phyloP scores from a whole-genome alignment of 2,888 invertebrate species.

The Proisotoma minuta region DNA sequence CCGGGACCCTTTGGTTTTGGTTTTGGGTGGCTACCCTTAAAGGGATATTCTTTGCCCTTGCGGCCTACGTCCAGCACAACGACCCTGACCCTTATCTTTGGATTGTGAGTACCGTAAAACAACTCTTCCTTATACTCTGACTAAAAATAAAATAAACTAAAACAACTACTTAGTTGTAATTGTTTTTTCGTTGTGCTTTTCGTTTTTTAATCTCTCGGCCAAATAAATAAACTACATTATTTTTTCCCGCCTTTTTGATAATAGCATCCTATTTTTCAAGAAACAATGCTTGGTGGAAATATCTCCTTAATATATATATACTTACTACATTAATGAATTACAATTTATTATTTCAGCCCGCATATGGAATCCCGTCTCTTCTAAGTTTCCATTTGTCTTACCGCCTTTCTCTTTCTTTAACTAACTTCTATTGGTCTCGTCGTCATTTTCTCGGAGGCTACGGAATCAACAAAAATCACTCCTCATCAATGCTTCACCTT shows the following conservation, averaged over 20 bases:
- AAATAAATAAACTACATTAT: neutral
- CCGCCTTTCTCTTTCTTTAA: too few relatives aligned
- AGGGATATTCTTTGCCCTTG: constrained; percentile 36
- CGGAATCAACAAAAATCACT: too few relatives aligned
- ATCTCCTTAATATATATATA: neutral
- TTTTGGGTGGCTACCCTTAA: constrained; percentile 20
- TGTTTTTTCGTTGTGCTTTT: neutral
- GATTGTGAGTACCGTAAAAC: constrained; percentile 34
- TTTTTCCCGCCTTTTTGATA: neutral
- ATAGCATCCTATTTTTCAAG: neutral
- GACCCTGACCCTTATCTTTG: constrained; percentile 40
- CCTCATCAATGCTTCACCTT: neutral
- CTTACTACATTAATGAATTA: neutral
- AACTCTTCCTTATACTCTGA: too few relatives aligned
- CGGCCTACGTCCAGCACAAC: constrained; percentile 38
- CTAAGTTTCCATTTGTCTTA: constrained; percentile 20
- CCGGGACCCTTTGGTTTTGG: constrained; percentile 25
- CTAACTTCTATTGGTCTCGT: neutral
- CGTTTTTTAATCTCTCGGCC: neutral
- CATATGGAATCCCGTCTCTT: constrained; percentile 30
- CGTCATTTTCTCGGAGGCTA: too few relatives aligned
- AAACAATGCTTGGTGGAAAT: neutral
- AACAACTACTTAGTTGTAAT: neutral
- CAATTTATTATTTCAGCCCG: constrained; percentile 16
- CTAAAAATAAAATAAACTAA: neutral